A percentile compares a stretch with the other conserved stretches of the same genome.
Evolutionary conservation across 2,113 vertebrate species (phyloP).

Genomic region (cat (Felis catus)): F.catus_Fca126_mat1.0 CM031419.1:73441001-73441500

Average conservation of each 20-base stretch:
- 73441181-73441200: background rate
- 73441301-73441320: constrained; percentile 19
- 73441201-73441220: constrained; percentile 12
- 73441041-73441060: constrained; percentile 1
- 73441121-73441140: background rate
- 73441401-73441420: background rate
- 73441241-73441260: background rate
- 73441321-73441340: background rate
- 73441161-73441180: background rate
- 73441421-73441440: constrained; percentile 22
- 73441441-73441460: background rate
- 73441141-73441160: constrained; percentile 12
- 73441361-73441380: background rate
- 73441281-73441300: background rate
- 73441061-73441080: background rate
- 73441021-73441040: background rate
- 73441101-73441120: background rate
- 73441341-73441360: background rate
- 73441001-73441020: background rate
- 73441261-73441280: background rate
- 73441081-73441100: constrained; percentile 22
- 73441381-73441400: background rate
- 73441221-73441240: background rate
- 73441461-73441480: background rate
- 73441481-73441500: background rate